Conservation (phyloP, 2,888 invertebrate species). For the Elmis aenea region DNA sequence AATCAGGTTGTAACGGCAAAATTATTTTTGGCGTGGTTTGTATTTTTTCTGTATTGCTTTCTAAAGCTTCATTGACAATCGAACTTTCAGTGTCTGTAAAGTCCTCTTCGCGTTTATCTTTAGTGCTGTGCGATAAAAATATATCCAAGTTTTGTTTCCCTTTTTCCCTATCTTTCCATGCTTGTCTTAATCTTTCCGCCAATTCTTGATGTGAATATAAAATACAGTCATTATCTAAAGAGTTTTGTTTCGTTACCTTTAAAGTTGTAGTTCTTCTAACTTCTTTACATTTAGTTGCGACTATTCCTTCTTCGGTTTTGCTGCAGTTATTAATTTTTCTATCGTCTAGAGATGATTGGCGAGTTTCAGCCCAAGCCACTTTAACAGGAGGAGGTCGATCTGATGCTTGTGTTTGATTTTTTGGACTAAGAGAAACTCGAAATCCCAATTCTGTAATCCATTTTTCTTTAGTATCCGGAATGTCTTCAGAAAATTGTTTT, state of each 20-base stretch:
- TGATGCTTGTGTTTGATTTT: constrained; percentile 20
- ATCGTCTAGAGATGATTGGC: constrained; percentile 5
- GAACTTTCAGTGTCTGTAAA: constrained; percentile 14
- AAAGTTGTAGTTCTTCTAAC: constrained; percentile 25
- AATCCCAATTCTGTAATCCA: constrained; percentile 24
- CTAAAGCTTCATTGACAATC: constrained; percentile 12
- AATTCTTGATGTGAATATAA: constrained; percentile 47
- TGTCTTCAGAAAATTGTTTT: constrained; percentile 39
- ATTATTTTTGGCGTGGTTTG: constrained; percentile 40
- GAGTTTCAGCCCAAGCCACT: constrained; percentile 27
- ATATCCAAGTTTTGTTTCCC: constrained; percentile 58
- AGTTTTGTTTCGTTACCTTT: constrained; percentile 32
- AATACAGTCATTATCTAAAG: constrained; percentile 37
- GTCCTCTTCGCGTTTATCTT: constrained; percentile 30
- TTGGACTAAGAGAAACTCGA: constrained; percentile 27
- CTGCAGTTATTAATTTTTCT: constrained; percentile 4
- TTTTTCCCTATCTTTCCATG: constrained; percentile 47
- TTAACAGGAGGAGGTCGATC: constrained; percentile 25
- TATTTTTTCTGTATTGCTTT: constrained; percentile 23
- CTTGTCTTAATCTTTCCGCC: constrained; percentile 47
- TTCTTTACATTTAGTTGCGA: constrained; percentile 39
- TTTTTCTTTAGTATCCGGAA: constrained; percentile 23
- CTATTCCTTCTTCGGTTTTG: constrained; percentile 34
- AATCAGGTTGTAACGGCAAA: constrained; percentile 19
- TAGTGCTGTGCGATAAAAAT: constrained; percentile 53